Base-by-base conservation (phyloP, 2,113 vertebrate species). In the Thermophis baileyi region DNA sequence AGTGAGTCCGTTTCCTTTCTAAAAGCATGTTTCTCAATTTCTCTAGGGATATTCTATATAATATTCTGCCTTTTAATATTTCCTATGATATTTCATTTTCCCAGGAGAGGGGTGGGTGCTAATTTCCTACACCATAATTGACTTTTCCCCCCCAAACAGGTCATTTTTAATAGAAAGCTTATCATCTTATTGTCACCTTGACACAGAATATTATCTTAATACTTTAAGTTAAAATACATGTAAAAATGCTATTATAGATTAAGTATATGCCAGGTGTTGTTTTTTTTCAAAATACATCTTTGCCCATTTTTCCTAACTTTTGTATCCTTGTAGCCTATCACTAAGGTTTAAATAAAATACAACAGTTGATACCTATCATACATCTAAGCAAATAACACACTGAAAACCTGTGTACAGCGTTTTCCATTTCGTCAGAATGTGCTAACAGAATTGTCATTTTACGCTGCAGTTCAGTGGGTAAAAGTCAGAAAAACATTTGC, bases 401-500 rank as follows among this genome's bases (percentile, higher is more conserved):
- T 85, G 88, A 25, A 93, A 95, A 92, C 90, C 87, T 87, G 50
- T 0, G 0, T 91, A 57, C 35, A 49, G 93, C 49, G 93, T 94
- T 96, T 97, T 97, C 96, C 96, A 96, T 96, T 96, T 94, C 90
- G 91, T 96, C 93, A 95, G 93, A 88, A 53, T 94, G 74, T 94
- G 60, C 86, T 94, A 88, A 94, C 54, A 96, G 93, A 95, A 96
- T 95, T 93, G 95, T 90, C 94, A 91, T 96, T 94, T 93, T 74
- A 86, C 95, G 89, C 63, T 93, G 88, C 69, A 85, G 1, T 0
- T 92, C 94, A 94, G 95, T 94, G 54, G 6, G 27, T 30, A 94
- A 96, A 96, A 94, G 95, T 46, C 95, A 93, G 93, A 89, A 96
- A 96, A 97, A 97, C 96, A 95, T 97, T 97, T 97, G 96, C 95